Evolutionary conservation across 2,113 vertebrate species (phyloP).

Genomic region (Geothlypis trichas): DNA sequence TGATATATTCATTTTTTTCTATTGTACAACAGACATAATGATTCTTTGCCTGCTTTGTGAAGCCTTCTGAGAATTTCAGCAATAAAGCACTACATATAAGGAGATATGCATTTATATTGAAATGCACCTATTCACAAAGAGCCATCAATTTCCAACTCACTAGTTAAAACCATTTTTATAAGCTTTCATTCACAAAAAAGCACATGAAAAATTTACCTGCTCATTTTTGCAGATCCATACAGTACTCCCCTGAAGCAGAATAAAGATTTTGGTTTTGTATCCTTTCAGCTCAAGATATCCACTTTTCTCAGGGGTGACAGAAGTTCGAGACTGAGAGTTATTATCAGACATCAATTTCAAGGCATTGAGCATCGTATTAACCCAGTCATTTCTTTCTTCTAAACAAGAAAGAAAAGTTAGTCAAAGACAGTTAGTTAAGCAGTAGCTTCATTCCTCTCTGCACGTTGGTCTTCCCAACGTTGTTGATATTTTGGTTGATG

Average conservation of each 20-base stretch:
- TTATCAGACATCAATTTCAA: constrained; percentile 72
- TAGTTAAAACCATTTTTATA: constrained; percentile 41
- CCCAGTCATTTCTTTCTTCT: constrained; percentile 94
- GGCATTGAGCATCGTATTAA: constrained; percentile 81
- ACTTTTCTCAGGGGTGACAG: constrained; percentile 79
- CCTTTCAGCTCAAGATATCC: constrained; percentile 90
- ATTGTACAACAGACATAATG: constrained; percentile 8
- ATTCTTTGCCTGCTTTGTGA: constrained; percentile 18
- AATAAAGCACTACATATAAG: constrained; percentile 28
- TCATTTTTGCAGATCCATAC: constrained; percentile 96
- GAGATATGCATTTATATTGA: constrained; percentile 46
- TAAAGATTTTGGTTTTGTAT: constrained; percentile 92
- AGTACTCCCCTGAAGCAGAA: constrained; percentile 86
- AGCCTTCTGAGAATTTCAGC: not conserved
- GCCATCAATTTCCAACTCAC: constrained; percentile 2
- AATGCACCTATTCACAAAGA: constrained; percentile 29
- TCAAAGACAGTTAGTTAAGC: not conserved
- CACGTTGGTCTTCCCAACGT: not conserved
- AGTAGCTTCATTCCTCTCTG: not conserved
- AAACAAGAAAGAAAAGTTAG: constrained; percentile 19
- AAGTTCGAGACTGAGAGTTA: constrained; percentile 67
- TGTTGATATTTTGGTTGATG: not conserved
- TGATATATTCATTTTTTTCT: not conserved
- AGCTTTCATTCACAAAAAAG: constrained; percentile 37
- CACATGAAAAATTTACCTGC: constrained; percentile 81